Base-by-base conservation (phyloP, 2,113 vertebrate species). In the Speoplatyrhinus poulsoni region DNA sequence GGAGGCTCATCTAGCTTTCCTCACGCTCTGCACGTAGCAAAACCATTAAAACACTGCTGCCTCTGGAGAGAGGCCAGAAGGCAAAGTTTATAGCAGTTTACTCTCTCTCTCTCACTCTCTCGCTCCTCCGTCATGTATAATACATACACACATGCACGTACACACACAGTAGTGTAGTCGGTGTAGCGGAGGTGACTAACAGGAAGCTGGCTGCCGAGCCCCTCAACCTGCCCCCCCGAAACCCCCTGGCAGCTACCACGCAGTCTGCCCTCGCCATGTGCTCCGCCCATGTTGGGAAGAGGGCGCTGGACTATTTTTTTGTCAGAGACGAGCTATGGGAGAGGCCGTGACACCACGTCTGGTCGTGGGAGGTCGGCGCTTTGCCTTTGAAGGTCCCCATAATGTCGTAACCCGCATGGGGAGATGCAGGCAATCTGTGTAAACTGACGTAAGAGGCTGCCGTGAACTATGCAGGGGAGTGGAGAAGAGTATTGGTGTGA, bases 21-120 rank as follows among this genome's bases (percentile, higher is more conserved):
- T 89, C 91, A 92, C 90, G 90, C 82, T 77, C 90, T 75, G 92
- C 92, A 92, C 91, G 91, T 93, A 93, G 91, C 89, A 84, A 69
- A 59, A 87, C 86, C 90, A 92, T 92, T 93, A 93, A 92, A 91
- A 92, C 80, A 87, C 85, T 82, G 88, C 88, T 84, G 79, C 65
- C 77, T 80, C 83, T 92, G 91, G 91, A 87, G 75, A 62, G 65
- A 68, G 64, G 87, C 91, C 92, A 92, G 68, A 74, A 88, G 88
- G 85, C 85, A 87, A 86, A 90, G 90, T 92, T 92, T 82, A 90
- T 64, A 83, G 66, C 76, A 85, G 91, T 90, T 91, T 88, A 90
- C 64, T 88, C 76, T 58, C 13, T 76, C 77, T 77, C 77, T 65
- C 62, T 79, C 55, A 17, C 55, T 6, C 9, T 19, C 11, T 55